A percentile compares a stretch with the other conserved stretches of the same genome.
Conservation (phyloP, 2,888 invertebrate species). For the Phalera bucephala region DNA sequence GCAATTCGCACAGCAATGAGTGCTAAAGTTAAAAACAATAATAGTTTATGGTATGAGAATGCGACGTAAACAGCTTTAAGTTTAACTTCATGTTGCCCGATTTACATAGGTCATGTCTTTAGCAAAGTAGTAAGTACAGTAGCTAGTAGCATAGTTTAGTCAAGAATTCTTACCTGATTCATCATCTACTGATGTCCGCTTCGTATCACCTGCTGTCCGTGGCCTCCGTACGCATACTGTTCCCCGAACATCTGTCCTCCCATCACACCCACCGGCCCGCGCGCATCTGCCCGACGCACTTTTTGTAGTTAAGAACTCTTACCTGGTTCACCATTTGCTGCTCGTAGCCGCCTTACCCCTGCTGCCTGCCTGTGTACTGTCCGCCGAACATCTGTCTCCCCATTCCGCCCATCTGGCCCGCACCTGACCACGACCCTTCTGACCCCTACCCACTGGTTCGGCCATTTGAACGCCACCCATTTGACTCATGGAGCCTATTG, state of each 20-base stretch:
- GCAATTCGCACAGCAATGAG: no score
- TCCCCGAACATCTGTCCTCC: conserved; percentile 85
- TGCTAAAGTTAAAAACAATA: no score
- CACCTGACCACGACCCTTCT: conserved; percentile 61
- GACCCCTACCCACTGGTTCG: conserved; percentile 59
- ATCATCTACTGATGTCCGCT: conserved; percentile 75
- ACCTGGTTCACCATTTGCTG: no score
- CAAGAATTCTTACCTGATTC: background rate
- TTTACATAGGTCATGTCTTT: no score
- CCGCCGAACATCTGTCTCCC: conserved; percentile 82
- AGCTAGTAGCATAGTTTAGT: no score
- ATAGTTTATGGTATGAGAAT: no score
- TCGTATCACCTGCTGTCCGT: conserved; percentile 78
- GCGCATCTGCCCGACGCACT: no score
- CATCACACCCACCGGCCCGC: no score
- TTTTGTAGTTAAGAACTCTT: no score
- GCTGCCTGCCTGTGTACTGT: conserved; percentile 86
- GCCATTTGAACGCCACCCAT: conserved; percentile 69
- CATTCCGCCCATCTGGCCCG: conserved; percentile 71
- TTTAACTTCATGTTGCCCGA: no score
- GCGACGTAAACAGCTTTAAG: no score
- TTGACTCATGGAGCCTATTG: conserved; percentile 61
- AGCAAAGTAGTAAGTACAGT: no score
- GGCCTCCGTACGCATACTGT: conserved; percentile 80
- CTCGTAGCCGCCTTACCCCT: conserved; percentile 70